Conservation (phyloP, 2,797 vertebrate genomes). For the Psittacula echo region DNA sequence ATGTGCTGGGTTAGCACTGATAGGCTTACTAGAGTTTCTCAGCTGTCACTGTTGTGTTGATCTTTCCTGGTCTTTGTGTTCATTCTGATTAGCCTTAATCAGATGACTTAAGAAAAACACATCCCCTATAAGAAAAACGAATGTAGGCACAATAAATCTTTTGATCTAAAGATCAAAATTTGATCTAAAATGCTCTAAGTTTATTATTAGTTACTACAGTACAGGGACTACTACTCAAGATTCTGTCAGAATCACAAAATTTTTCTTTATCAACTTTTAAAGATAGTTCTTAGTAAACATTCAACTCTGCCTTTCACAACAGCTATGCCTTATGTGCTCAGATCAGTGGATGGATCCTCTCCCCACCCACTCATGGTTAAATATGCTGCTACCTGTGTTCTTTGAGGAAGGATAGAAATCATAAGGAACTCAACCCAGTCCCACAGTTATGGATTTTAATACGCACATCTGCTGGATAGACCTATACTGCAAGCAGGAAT, state of each 20-base stretch:
- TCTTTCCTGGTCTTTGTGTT: neutral
- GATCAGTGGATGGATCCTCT: neutral
- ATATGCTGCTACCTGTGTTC: neutral
- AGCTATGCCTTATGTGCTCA: neutral
- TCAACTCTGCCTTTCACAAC: neutral
- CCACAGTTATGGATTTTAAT: neutral
- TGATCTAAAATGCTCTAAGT: neutral
- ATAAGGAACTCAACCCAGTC: neutral
- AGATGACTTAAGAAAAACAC: neutral
- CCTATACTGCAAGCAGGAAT: neutral
- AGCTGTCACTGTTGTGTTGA: neutral
- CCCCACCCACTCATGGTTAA: neutral
- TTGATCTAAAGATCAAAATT: neutral
- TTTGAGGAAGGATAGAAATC: neutral
- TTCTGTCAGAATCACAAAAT: neutral
- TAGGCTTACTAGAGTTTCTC: neutral
- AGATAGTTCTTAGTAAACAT: neutral
- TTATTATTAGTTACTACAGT: neutral
- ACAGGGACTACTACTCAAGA: neutral
- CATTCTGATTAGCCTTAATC: neutral
- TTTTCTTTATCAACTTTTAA: neutral
- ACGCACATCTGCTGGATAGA: neutral
- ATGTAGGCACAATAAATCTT: neutral
- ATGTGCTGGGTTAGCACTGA: neutral
- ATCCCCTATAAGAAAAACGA: neutral